phyloP scores from a whole-genome alignment of 2,113 vertebrate genomes.

The Puntigrus tetrazona region DNA sequence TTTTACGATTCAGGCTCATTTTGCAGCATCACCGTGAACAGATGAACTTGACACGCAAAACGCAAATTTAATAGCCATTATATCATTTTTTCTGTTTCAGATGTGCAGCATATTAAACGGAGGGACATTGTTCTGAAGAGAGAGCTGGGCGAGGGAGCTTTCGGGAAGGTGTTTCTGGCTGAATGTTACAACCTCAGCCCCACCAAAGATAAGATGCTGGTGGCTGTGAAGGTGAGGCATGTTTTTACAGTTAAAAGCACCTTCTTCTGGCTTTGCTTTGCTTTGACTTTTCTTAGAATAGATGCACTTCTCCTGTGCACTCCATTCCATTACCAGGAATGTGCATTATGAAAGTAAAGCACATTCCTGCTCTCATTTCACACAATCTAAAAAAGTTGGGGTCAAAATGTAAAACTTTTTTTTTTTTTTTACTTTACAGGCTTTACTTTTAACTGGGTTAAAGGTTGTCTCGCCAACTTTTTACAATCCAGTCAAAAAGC shows the following conservation, averaged over 20 bases:
- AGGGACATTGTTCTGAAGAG: constrained; percentile 97
- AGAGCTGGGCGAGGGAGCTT: constrained; percentile 95
- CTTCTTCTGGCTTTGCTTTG: constrained; percentile 53
- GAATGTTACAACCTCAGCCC: constrained; percentile 98
- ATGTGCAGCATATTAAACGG: constrained; percentile 96
- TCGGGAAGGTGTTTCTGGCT: constrained; percentile 98
- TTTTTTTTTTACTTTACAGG: background rate
- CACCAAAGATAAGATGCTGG: constrained; percentile 96
- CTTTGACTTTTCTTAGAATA: background rate
- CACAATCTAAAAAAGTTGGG: background rate
- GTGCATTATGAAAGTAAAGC: background rate
- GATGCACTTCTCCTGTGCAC: background rate
- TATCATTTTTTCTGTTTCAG: constrained; percentile 73
- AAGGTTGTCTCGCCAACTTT: background rate
- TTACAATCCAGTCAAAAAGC: background rate
- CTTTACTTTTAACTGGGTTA: background rate
- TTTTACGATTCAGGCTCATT: background rate
- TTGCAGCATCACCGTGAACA: background rate
- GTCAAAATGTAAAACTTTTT: background rate
- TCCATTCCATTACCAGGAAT: constrained; percentile 13
- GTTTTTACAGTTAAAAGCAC: constrained; percentile 23
- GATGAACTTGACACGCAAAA: background rate
- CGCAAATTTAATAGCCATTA: background rate
- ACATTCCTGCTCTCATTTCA: background rate
- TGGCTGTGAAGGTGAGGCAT: constrained; percentile 87